Evolutionary conservation across 1,140 invertebrate species (phyloP), one percentile per base, ranked within the genome.

Genomic region (Tetraneura akinire): DNA sequence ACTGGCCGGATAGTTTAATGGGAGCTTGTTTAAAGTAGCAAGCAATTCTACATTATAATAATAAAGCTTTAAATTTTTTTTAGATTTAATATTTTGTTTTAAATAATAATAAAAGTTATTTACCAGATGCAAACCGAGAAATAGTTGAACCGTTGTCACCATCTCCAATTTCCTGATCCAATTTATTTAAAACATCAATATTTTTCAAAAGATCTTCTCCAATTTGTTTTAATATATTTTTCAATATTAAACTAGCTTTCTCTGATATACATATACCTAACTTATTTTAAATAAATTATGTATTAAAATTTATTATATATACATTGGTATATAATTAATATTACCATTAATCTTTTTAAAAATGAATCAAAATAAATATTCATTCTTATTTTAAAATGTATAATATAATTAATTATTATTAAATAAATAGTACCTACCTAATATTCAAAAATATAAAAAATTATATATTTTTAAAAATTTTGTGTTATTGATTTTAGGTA

Each of bases 61-160:
- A 37, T 4, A 4, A 37, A 37, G 8, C 9, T 16, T 55, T 51
- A 47, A 68, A 23, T 47, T n/a, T 21, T 57, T 57, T 73, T 9
- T 84, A 55, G 87, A 51, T 62, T 53, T 42, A 51, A 18, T 21
- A 62, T 29, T 60, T 51, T 62, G 5, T 21, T 53, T 37, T 42
- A 26, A 16, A 16, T 32, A 73, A 18, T 47, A 8, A 49, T 60
- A 29, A 60, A 21, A 55, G 1, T 71, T 29, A 78, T 74, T 82
- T 84, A 89, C 89, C 89, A 83, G 89, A 85, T 13, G 90, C 90
- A 60, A 93, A 90, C 74, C 88, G 86, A 64, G 87, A 87, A 16
- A 94, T 85, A 0, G 93, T 95, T 1, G 89, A 89, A 5, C 94
- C 94, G 85, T 92, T 93, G 83, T 96, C 94, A 0, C 92, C 93